These are phyloP conservation scores for Coelinius sp. DNA, from an alignment of 2,888 invertebrate genomes.

Conservation along the genomic window DNA sequence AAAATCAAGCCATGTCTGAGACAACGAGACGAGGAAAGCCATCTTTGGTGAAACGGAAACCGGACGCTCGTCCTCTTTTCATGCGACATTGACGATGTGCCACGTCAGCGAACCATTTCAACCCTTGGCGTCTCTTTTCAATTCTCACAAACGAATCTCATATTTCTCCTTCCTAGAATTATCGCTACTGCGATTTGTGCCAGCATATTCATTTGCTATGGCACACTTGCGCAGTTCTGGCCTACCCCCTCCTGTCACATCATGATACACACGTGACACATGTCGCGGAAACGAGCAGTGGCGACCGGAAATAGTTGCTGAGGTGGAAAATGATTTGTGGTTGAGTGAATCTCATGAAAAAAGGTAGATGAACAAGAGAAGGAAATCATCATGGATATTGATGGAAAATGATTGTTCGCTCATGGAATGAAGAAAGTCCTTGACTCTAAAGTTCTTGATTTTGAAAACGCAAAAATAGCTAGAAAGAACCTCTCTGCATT, in stretches of 20 bases:
- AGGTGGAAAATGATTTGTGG: conserved; percentile 4
- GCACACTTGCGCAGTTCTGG: conserved; percentile 7
- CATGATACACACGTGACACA: conserved; percentile 32
- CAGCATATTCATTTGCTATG: conserved; percentile 40
- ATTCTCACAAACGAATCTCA: conserved; percentile 31
- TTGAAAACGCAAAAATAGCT: too few species aligned
- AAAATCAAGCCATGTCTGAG: conserved; percentile 42
- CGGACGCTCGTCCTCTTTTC: conserved; percentile 54
- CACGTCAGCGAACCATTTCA: conserved; percentile 62
- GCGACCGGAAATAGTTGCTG: conserved; percentile 9
- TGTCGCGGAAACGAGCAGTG: background rate
- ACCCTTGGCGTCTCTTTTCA: conserved; percentile 45
- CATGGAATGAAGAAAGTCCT: too few species aligned
- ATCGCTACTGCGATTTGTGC: conserved; percentile 21
- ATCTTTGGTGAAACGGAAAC: conserved; percentile 63
- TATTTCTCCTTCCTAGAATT: conserved; percentile 35
- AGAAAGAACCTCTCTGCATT: too few species aligned
- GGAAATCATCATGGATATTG: too few species aligned
- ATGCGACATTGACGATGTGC: conserved; percentile 58
- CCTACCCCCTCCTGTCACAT: conserved; percentile 20
- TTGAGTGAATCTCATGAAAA: background rate
- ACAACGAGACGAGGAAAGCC: conserved; percentile 47
- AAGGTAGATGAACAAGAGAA: background rate
- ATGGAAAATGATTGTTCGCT: too few species aligned
- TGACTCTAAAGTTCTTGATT: too few species aligned